Base-by-base conservation (phyloP, 2,888 invertebrate species). In the Sphinx pinastri region DNA sequence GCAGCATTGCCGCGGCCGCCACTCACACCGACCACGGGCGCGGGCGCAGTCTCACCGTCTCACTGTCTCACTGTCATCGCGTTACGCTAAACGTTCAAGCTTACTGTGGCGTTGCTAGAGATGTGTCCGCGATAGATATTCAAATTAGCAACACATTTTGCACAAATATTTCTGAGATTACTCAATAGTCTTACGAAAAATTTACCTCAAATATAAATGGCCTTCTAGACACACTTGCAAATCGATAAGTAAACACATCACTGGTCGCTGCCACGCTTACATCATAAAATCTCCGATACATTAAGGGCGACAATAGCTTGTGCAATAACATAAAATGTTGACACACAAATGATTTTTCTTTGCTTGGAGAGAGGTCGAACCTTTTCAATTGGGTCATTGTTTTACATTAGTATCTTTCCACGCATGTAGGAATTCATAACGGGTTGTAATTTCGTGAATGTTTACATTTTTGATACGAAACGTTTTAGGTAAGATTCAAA, bases 71-170 rank as follows among this genome's bases (percentile, higher is more conserved):
- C 19, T 16, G 25, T 68, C 57, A 68, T 68, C 52, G 60, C 60
- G 60, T 16, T 60, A 55, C 60, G 47, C 60, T 60, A 60, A 47
- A 63, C 47, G 12, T 47, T 63, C 7, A 19, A 63, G 63, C 63
- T 63, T 63, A 45, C 31, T 45, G 63, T 49, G 63, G 49, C 19
- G 16, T 16, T 38, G 47, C 63, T 63, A 63, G 63, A 49, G 63
- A 63, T 63, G 63, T 63, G 63, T 63, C 45, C 10, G 19, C 38
- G 60, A 10, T 59, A 38, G 12, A 51, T 51, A 10, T 13, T 51
- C 10, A 51, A 51, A 13, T 51, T 51, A 3, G 10, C 51, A 51
- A 38, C 38, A 38, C 38, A 38, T 3, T 38, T 38, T 38, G 38
- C 5, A 38, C 38, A 38, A 38, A 38, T 38, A 38, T 8, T 0